A percentile compares a stretch with the other conserved stretches of the same genome.
Conservation (phyloP, 2,888 invertebrate genomes). For the Zygaena filipendulae region DNA sequence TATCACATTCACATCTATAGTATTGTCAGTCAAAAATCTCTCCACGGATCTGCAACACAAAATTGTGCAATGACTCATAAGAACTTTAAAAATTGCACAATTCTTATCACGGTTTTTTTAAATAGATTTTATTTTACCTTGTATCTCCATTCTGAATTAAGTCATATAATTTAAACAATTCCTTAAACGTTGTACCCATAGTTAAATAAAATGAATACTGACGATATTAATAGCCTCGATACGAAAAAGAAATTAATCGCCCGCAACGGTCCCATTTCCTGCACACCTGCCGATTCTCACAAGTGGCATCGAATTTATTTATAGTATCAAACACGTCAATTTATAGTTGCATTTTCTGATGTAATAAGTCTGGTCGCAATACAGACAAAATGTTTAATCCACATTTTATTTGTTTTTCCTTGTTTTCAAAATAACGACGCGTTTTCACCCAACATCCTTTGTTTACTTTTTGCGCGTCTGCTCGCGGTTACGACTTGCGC, state of each 20-base stretch:
- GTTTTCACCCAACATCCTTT: constrained; percentile 26
- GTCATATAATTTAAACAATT: constrained; percentile 69
- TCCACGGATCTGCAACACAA: constrained; percentile 49
- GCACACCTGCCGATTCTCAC: constrained; percentile 43
- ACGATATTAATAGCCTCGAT: no score
- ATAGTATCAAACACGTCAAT: constrained; percentile 14
- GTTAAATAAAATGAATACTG: constrained; percentile 30
- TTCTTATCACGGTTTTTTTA: not conserved
- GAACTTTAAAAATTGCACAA: not conserved
- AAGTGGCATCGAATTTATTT: constrained; percentile 29
- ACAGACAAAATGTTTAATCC: constrained; percentile 3
- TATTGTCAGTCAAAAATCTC: constrained; percentile 41
- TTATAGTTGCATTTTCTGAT: no score
- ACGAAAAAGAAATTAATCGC: constrained; percentile 29
- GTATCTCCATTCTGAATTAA: constrained; percentile 72
- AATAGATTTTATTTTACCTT: constrained; percentile 38
- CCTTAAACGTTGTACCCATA: constrained; percentile 52
- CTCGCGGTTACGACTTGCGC: no score
- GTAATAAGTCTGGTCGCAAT: no score
- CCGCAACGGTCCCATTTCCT: constrained; percentile 50
- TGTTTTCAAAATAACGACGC: constrained; percentile 51
- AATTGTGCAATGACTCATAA: not conserved
- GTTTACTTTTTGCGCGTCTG: constrained; percentile 37
- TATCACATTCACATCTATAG: constrained; percentile 75
- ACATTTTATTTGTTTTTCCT: constrained; percentile 32